Base-by-base conservation (phyloP, 2,888 invertebrate genomes). In the Pristionchus maxplancki region DNA sequence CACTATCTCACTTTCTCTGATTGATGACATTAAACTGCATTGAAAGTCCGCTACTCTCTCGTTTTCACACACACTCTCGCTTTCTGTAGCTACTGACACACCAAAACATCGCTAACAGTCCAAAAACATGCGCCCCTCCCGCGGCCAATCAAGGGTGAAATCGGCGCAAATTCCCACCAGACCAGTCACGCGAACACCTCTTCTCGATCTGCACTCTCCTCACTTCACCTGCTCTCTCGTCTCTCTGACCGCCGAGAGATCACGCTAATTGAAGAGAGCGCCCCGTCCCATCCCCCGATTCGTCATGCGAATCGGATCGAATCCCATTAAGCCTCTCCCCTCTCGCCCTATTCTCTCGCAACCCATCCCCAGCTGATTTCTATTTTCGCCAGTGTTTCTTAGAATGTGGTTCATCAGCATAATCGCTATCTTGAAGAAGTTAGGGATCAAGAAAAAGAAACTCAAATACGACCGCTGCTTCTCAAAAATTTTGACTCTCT, bases 281-380 rank as follows among this genome's bases (percentile, higher is more conserved):
- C n/a, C 20, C 4, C 50, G 5, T 50, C 50, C 50, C 15, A 50
- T 50, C n/a, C 4, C 58, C 24, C 58, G 24, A 17, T 67, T 67
- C 64, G 34, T 67, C 64, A 37, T 24, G 37, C 37, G 71, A 11
- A 71, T 71, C 37, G 37, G 24, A 37, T 37, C 6, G 71, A 71
- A 71, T 71, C 24, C 71, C 71, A 71, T 71, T 71, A 37, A 64
- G 31, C 64, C 64, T 64, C 20, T 71, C 24, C 20, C 4, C 34
- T 31, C 34, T 34, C 62, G n/a, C n/a, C n/a, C 37, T 8, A 71
- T 37, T 34, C 13, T 2, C 5, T 20, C 11, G 37, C 71, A 67
- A 71, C 20, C 64, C 71, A 34, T 71, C 71, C 24, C 71, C 71
- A 40, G 34, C 71, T 71, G 71, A 71, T 71, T 71, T 71, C 20